These are phyloP conservation scores for Tympanoctomys barrerae DNA, from an alignment of 2,797 vertebrate genomes.

Conservation along the genomic window DNA sequence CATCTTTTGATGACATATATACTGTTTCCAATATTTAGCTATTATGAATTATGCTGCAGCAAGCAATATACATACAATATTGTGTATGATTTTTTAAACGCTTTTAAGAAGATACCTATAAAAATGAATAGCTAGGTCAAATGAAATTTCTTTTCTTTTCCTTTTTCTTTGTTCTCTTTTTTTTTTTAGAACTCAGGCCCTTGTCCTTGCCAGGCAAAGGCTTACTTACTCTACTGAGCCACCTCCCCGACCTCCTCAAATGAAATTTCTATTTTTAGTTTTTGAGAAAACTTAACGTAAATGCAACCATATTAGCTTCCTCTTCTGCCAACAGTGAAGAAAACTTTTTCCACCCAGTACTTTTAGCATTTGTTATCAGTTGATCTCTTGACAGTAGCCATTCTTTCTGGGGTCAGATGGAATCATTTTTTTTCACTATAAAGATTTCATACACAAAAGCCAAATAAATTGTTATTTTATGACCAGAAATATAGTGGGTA, in stretches of 20 bases:
- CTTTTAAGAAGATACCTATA: background rate
- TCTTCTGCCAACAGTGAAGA: background rate
- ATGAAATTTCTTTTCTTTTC: background rate
- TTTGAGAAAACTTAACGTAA: background rate
- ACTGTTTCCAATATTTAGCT: background rate
- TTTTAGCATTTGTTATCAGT: background rate
- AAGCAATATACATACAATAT: background rate
- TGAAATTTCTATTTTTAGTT: background rate
- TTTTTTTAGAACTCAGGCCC: no score
- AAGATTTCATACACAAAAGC: constrained; percentile 30
- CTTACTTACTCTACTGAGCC: no score
- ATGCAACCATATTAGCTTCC: background rate
- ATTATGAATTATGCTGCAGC: background rate
- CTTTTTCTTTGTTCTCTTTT: no score
- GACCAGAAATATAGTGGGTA: background rate
- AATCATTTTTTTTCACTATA: background rate
- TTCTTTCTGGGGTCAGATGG: background rate
- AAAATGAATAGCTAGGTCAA: background rate
- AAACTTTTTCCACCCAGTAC: background rate
- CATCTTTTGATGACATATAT: background rate
- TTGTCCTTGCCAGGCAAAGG: no score
- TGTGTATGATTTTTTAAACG: background rate
- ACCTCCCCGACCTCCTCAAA: no score
- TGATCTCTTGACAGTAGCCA: background rate
- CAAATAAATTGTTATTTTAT: constrained; percentile 41